phyloP scores from a whole-genome alignment of 1,140 invertebrate genomes.

The Brachystomella parvula region DNA sequence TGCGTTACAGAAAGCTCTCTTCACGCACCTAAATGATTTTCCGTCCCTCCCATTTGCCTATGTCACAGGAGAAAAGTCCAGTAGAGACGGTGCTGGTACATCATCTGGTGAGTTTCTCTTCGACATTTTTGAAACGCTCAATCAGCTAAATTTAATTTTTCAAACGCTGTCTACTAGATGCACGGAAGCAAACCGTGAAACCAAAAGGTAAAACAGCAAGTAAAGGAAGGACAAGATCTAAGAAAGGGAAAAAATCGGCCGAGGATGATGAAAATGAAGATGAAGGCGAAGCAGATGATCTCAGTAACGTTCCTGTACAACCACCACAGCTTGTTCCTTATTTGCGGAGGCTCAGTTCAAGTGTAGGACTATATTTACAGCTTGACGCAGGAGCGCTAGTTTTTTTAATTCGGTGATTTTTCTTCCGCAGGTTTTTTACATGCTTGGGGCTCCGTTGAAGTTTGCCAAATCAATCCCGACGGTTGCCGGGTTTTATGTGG shows the following conservation, averaged over 20 bases:
- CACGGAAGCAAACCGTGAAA: not conserved
- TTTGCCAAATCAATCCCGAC: too few species aligned
- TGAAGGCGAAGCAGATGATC: not conserved
- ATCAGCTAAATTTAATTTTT: not conserved
- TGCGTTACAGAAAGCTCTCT: conserved; percentile 20
- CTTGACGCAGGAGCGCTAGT: not conserved
- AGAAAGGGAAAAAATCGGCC: not conserved
- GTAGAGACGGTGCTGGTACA: not conserved
- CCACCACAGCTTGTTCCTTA: conserved; percentile 21
- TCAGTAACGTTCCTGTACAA: conserved; percentile 18
- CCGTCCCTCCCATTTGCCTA: conserved; percentile 27
- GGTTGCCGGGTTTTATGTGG: not conserved
- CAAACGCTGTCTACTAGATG: not conserved
- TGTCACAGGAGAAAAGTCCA: not conserved
- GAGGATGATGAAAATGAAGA: not conserved
- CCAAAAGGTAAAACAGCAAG: conserved; percentile 9
- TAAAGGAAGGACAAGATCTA: conserved; percentile 15
- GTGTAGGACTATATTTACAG: not conserved
- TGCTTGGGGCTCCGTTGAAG: conserved; percentile 20
- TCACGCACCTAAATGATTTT: conserved; percentile 14
- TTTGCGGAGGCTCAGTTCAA: conserved; percentile 15
- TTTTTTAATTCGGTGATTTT: not conserved
- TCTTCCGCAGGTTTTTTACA: conserved; percentile 20
- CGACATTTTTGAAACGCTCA: not conserved
- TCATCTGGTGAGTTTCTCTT: not conserved